A percentile compares a stretch with the other conserved stretches of the same genome.
These are phyloP conservation scores for Callyntrura guangdongensis DNA, from an alignment of 2,888 invertebrate species.

Conservation along the genomic window DNA sequence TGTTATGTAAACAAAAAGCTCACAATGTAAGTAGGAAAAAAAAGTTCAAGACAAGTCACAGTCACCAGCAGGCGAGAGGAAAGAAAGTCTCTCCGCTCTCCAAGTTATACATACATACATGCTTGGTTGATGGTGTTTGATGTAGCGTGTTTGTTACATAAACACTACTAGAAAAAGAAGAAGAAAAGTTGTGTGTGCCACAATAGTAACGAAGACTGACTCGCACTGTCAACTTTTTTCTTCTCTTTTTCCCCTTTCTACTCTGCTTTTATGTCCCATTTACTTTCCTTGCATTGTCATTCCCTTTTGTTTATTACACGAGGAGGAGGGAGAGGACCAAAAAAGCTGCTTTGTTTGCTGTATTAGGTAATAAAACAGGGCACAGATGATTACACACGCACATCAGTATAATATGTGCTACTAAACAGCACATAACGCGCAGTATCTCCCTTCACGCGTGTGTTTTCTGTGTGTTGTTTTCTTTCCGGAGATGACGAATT, in stretches of 20 bases:
- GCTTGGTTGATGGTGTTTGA: neutral
- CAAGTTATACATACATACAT: neutral
- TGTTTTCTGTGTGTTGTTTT: neutral
- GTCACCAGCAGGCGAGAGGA: conserved; percentile 1
- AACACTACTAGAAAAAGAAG: neutral
- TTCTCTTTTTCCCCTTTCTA: conserved; percentile 1
- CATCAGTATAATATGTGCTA: neutral
- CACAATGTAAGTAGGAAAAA: conserved; percentile 9
- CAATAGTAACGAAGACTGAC: neutral
- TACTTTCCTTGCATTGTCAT: conserved; percentile 47
- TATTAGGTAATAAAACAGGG: conserved; percentile 43
- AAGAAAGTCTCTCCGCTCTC: neutral
- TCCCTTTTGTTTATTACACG: conserved; percentile 53
- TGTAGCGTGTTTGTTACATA: conserved; percentile 24
- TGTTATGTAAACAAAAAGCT: conserved; percentile 35
- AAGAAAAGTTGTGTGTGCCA: conserved; percentile 25
- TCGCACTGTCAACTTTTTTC: conserved; percentile 46
- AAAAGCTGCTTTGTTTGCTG: conserved; percentile 31
- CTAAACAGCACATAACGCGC: conserved; percentile 26
- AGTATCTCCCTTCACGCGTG: too few species aligned
- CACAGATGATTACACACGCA: conserved; percentile 57
- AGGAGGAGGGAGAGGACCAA: neutral
- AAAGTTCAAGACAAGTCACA: conserved; percentile 18
- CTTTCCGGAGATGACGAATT: neutral
- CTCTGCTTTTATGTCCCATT: conserved; percentile 47